Base-by-base conservation (phyloP, 53 echinoderm and acorn worm species). In the Actinopyga echinites region DNA sequence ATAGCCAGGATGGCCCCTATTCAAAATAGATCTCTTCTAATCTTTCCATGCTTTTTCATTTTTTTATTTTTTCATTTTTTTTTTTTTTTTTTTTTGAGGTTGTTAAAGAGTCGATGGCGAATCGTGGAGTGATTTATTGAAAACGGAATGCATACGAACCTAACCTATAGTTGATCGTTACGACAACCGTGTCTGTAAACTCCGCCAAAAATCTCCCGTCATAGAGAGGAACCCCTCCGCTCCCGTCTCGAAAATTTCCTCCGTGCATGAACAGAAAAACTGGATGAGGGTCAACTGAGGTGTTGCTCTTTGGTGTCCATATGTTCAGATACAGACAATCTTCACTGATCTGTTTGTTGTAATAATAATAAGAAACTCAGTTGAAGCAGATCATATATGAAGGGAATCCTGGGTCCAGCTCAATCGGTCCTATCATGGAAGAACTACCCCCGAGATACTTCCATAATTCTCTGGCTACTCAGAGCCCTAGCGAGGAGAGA, bases 181-280 rank as follows among this genome's bases (percentile, higher is more conserved):
- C 88, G 25, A 88, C 34, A 3, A 88, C 24, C 8, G 69, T 63
- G 26, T 83, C 69, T 23, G 59, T 43, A 20, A 38, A 60, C 17
- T 74, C 75, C 55, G 83, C 83, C 21, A 88, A 20, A 25, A 49
- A 73, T 62, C 69, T 83, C 2, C 60, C 73, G 40, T 88, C 75
- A 22, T 75, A 88, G 21, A 63, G 37, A 15, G 55, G 75, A 10
- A 58, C 52, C 20, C 74, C 69, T 10, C 74, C 88, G 8, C 64
- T 53, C 30, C 82, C 69, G 30, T 67, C 43, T 33, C 57, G 49
- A 52, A 74, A 82, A 30, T 42, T 73, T 38, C 88, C 88, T 29
- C 88, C 88, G 52, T 88, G 88, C 23, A 88, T 83, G n/a, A 88
- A 88, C 13, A 88, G 21, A 57, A 74, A 58, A 1, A 88, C 88